Base-by-base conservation (phyloP, 2,888 invertebrate species). In the Mechanitis messenoides region DNA sequence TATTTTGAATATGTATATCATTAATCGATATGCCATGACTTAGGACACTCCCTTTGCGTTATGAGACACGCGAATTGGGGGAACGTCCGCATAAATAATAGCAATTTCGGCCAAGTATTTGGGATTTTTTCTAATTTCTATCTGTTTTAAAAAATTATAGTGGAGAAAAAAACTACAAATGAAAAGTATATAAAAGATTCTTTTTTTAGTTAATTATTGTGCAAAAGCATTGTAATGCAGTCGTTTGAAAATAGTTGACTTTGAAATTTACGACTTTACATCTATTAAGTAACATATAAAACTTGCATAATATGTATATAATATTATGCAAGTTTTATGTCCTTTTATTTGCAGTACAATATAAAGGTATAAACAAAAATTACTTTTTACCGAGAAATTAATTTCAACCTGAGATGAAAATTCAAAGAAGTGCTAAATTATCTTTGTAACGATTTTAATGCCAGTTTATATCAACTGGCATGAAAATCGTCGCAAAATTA, bases 11-110 rank as follows among this genome's bases (percentile, higher is more conserved):
- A 45, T 45, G 31, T 42, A 45, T 33, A 12, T 20, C 2, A 50
- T 46, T 69, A 68, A 64, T 65, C 68, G 66, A 64, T 71, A 65
- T 58, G 60, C 33, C 53, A 42, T 61, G 46, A 61, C 58, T 54
- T 55, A 47, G 66, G 65, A 20, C 69, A 60, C 66, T 68, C 66
- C 64, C 63, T 45, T 55, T 56, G 64, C 61, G 59, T 63, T 60
- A 59, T 60, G 46, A 57, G 56, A 55, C 68, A 70, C 66, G 69
- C 69, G 62, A 69, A 66, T 62, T 65, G 46, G 54, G 57, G 59
- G 64, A 58, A 60, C 59, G 65, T 62, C 42, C 65, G 33, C 42
- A 58, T 58, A 47, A 62, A 64, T 61, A 59, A 60, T 62, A 60
- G 65, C 53, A 42, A 46, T 35, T 53, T 58, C 5, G 45, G 53